A percentile compares a stretch with the other conserved stretches of the same genome.
Conservation (phyloP, 2,888 invertebrate species). For the Tanypteryx hageni region DNA sequence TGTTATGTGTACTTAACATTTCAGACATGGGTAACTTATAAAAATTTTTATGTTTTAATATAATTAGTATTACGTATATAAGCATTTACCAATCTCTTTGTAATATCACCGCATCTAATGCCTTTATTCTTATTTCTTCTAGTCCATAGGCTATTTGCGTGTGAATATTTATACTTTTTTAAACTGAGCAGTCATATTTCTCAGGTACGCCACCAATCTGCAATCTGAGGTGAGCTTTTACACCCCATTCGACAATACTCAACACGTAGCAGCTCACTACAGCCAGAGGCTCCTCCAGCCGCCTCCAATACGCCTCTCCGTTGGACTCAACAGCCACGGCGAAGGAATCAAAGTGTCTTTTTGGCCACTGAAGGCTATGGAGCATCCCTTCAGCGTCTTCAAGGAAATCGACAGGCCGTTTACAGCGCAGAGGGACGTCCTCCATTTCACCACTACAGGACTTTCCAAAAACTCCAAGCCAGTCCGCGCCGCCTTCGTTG, state of each 20-base stretch:
- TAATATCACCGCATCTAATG: too few species aligned
- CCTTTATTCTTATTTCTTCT: too few species aligned
- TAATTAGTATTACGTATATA: too few species aligned
- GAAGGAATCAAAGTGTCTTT: conserved; percentile 30
- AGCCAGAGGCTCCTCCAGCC: conserved; percentile 49
- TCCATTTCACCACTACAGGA: conserved; percentile 65
- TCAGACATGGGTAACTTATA: too few species aligned
- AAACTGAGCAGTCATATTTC: background rate
- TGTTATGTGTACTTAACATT: too few species aligned
- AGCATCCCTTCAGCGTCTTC: background rate
- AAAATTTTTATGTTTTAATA: too few species aligned
- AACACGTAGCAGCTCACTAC: conserved; percentile 65
- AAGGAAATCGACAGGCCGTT: conserved; percentile 65
- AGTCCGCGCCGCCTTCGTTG: conserved; percentile 5
- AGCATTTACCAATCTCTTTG: too few species aligned
- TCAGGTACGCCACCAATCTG: conserved; percentile 65
- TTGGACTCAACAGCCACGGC: background rate
- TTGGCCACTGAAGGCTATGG: conserved; percentile 46
- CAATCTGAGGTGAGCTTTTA: conserved; percentile 66
- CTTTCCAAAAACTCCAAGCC: background rate
- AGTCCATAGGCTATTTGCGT: too few species aligned
- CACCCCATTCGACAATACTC: conserved; percentile 65
- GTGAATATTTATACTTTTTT: too few species aligned
- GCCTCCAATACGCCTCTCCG: conserved; percentile 33
- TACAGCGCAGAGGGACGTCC: conserved; percentile 65